Percentiles rank a stretch among this genome's conserved stretches.
phyloP scores from a whole-genome alignment of 2,113 vertebrate species.

The Lepisosteus oculatus region DNA sequence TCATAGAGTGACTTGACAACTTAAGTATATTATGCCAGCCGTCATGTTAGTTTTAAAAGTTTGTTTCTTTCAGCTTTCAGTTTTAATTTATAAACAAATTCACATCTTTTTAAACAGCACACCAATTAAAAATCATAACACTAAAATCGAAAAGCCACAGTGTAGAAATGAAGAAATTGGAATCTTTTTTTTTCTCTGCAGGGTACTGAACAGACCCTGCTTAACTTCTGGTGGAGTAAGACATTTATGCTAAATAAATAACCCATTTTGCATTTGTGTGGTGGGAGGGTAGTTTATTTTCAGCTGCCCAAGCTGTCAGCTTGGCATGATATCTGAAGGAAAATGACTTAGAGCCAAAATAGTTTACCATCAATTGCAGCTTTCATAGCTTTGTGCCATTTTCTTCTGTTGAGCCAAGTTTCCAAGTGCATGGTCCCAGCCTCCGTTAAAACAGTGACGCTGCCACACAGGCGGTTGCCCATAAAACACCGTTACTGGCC shows the following conservation, averaged over 20 bases:
- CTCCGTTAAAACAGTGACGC: background rate
- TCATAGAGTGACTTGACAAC: too few species aligned
- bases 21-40: too few species aligned
- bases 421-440: background rate
- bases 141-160: too few species aligned
- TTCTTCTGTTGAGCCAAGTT: slow-evolving; percentile 1
- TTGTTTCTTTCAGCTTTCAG: too few species aligned
- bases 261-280: slow-evolving; percentile 5
- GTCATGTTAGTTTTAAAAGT: too few species aligned
- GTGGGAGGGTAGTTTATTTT: slow-evolving; percentile 13
- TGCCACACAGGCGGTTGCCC: background rate
- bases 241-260: slow-evolving; percentile 11
- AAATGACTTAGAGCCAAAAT: slow-evolving; percentile 9
- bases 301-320: slow-evolving; percentile 11
- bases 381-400: background rate
- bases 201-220: background rate
- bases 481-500: background rate
- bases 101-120: too few species aligned
- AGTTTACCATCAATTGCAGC: background rate
- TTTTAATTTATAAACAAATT: too few species aligned
- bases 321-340: slow-evolving; percentile 6
- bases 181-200: background rate
- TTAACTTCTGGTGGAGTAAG: slow-evolving; percentile 3
- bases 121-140: too few species aligned
- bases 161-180: background rate